Percentiles rank a stretch among this genome's conserved stretches.
These are phyloP conservation scores for Stenodema calcarata DNA, from an alignment of 2,888 invertebrate species.

Conservation along the genomic window DNA sequence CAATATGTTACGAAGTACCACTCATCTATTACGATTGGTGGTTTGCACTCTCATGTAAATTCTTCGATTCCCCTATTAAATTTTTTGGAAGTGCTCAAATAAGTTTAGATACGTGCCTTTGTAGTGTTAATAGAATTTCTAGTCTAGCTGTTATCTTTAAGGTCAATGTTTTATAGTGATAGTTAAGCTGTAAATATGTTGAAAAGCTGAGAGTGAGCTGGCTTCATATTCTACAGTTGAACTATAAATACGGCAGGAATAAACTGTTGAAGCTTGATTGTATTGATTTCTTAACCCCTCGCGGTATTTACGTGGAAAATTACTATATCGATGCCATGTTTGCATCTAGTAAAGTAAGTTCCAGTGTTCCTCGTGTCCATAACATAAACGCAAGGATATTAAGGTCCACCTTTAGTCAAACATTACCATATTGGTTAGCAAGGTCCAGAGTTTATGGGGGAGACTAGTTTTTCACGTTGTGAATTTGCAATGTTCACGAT, in stretches of 20 bases:
- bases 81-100: slow-evolving; percentile 45
- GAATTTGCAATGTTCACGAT: too few species aligned
- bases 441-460: too few species aligned
- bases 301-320: too few species aligned
- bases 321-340: too few species aligned
- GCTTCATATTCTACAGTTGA: slow-evolving; percentile 1
- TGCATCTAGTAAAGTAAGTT: too few species aligned
- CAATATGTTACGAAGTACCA: not conserved
- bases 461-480: too few species aligned
- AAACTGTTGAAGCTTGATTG: slow-evolving; percentile 10
- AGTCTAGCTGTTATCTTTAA: slow-evolving; percentile 46
- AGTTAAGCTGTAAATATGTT: not conserved
- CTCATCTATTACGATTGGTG: not conserved
- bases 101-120: slow-evolving; percentile 52
- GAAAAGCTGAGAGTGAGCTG: not conserved
- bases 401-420: too few species aligned
- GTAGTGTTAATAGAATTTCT: slow-evolving; percentile 45
- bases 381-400: too few species aligned
- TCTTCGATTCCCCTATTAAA: not conserved
- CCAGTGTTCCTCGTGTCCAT: too few species aligned
- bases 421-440: too few species aligned
- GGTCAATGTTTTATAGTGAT: not conserved
- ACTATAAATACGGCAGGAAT: not conserved
- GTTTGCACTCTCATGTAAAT: not conserved
- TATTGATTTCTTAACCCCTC: too few species aligned